A percentile compares a stretch with the other conserved stretches of the same genome.
Conservation (phyloP, 2,888 invertebrate species). For the Tortricodes alternella region DNA sequence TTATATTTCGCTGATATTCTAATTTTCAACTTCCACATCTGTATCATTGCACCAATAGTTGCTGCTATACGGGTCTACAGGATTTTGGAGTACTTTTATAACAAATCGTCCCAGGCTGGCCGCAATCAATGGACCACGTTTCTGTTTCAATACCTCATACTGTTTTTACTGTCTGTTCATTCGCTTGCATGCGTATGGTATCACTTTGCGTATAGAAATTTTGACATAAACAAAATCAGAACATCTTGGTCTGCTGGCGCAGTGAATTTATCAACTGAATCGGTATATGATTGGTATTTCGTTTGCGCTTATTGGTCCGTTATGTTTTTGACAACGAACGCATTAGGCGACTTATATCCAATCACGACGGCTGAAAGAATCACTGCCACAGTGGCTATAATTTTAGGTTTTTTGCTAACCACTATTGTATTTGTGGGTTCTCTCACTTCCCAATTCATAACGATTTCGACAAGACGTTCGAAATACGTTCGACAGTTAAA, state of each 20-base stretch:
- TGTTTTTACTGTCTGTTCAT: slow-evolving; percentile 71
- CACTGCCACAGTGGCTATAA: slow-evolving; percentile 60
- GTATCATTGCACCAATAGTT: slow-evolving; percentile 63
- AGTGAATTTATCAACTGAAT: slow-evolving; percentile 64
- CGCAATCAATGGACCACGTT: slow-evolving; percentile 77
- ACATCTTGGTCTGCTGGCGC: slow-evolving; percentile 68
- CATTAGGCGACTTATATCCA: slow-evolving; percentile 74
- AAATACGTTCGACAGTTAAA: slow-evolving; percentile 68
- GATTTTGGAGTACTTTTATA: slow-evolving; percentile 68
- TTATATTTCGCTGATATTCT: slow-evolving; percentile 54
- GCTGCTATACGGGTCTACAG: slow-evolving; percentile 68
- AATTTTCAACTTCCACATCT: slow-evolving; percentile 48
- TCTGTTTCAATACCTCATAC: slow-evolving; percentile 71
- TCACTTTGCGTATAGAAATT: slow-evolving; percentile 64
- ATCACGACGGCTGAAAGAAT: slow-evolving; percentile 68
- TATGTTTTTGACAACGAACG: slow-evolving; percentile 73
- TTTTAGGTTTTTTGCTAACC: slow-evolving; percentile 72
- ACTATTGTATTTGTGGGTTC: slow-evolving; percentile 79
- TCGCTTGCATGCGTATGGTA: slow-evolving; percentile 77
- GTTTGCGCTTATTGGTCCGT: slow-evolving; percentile 76
- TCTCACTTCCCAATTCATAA: slow-evolving; percentile 76
- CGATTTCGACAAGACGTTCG: slow-evolving; percentile 71
- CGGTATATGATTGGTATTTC: slow-evolving; percentile 69
- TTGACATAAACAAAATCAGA: slow-evolving; percentile 58
- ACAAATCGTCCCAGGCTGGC: slow-evolving; percentile 71